Percentiles rank a stretch among this genome's conserved stretches.
These are phyloP conservation scores for Colletes collaris DNA, from an alignment of 2,888 invertebrate genomes.

Conservation along the genomic window DNA sequence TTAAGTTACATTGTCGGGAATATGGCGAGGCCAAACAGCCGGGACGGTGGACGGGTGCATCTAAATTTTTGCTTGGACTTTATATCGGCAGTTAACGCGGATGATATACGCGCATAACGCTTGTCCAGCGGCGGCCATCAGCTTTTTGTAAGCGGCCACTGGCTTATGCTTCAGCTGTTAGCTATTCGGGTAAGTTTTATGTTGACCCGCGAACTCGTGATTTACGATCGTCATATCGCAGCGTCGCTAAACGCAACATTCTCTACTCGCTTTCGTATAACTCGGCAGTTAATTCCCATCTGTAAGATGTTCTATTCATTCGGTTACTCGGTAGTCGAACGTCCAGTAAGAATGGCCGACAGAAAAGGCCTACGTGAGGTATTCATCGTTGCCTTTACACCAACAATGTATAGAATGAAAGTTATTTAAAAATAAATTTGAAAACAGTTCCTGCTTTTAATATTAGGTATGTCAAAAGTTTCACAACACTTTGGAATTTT, in stretches of 20 bases:
- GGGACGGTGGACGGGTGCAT: slow-evolving; percentile 14
- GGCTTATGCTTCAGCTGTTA: slow-evolving; percentile 52
- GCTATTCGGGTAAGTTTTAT: slow-evolving; percentile 62
- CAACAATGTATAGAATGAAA: too few relatives aligned
- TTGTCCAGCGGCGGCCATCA: slow-evolving; percentile 53
- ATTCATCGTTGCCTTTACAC: too few relatives aligned
- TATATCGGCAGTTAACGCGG: slow-evolving; percentile 69
- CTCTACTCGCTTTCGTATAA: slow-evolving; percentile 31
- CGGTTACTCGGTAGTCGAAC: not conserved
- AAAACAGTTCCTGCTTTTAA: too few relatives aligned
- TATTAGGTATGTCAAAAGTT: too few relatives aligned
- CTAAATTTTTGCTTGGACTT: slow-evolving; percentile 57
- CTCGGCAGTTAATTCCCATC: slow-evolving; percentile 52
- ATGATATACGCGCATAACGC: slow-evolving; percentile 62
- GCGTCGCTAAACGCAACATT: slow-evolving; percentile 32
- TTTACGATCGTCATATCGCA: slow-evolving; percentile 65
- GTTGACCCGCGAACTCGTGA: slow-evolving; percentile 54
- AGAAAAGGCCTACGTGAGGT: too few relatives aligned
- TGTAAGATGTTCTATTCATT: not conserved
- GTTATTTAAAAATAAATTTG: too few relatives aligned
- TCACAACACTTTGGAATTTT: too few relatives aligned
- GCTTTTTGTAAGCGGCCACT: slow-evolving; percentile 49
- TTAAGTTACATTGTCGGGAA: slow-evolving; percentile 58
- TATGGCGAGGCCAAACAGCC: slow-evolving; percentile 22
- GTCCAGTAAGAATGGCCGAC: too few relatives aligned